These are phyloP conservation scores for Ispidina lecontei DNA, from an alignment of 2,797 vertebrate species.

Conservation along the genomic window DNA sequence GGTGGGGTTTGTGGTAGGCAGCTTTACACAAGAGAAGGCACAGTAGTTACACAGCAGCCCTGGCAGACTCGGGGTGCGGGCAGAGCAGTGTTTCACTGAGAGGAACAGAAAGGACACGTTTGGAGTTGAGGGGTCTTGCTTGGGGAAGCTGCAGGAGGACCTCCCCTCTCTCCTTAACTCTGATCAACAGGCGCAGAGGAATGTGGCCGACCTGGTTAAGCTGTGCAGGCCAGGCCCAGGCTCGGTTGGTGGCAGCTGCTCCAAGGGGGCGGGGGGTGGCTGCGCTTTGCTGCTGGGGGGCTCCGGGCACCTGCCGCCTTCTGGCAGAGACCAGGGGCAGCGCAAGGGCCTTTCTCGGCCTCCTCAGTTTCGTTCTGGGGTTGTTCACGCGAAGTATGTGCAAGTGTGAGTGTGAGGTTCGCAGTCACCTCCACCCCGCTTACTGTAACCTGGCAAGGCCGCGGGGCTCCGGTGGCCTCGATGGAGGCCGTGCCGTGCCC, in stretches of 20 bases:
- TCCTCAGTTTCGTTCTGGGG: background rate
- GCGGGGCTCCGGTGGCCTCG: too few relatives aligned
- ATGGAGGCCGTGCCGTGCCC: too few relatives aligned
- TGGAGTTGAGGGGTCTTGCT: background rate
- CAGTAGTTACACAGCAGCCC: background rate
- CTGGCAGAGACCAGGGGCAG: background rate
- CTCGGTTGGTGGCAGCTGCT: rapidly evolving
- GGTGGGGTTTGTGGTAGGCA: background rate
- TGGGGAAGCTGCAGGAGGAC: background rate
- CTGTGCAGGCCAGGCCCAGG: background rate
- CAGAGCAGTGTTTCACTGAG: background rate
- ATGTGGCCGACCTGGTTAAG: rapidly evolving
- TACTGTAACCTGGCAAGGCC: background rate
- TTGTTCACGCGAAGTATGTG: background rate
- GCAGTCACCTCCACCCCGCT: background rate
- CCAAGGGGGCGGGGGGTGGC: rapidly evolving
- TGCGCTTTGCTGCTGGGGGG: rapidly evolving
- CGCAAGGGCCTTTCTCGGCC: background rate
- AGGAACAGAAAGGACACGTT: background rate
- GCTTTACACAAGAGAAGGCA: background rate
- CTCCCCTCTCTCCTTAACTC: background rate
- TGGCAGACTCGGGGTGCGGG: background rate
- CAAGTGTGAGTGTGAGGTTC: too few relatives aligned
- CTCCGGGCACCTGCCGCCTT: rapidly evolving
- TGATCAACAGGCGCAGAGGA: background rate